Evolutionary conservation across 2,113 vertebrate genomes (phyloP).

Genomic region (Balaeniceps rex): DNA sequence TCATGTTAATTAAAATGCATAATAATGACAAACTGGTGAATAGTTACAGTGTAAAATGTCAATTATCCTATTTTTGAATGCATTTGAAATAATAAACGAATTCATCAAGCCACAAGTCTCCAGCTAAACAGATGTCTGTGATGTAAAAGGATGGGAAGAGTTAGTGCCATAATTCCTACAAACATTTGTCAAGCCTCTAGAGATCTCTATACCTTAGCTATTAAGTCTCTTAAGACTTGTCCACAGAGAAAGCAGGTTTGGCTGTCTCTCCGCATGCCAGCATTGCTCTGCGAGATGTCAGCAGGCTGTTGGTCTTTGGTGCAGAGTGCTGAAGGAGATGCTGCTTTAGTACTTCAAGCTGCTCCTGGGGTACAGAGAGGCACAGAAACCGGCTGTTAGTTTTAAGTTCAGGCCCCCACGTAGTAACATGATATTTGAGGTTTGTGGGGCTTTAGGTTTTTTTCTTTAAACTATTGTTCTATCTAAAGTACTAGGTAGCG

Average conservation of each 20-base stretch:
- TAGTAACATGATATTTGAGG: background rate
- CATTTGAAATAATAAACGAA: background rate
- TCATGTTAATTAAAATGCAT: slow-evolving; percentile 12
- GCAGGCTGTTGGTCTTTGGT: background rate
- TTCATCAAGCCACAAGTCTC: background rate
- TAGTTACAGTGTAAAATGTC: slow-evolving; percentile 4
- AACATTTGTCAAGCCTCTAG: background rate
- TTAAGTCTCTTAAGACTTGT: background rate
- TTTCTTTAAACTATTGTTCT: background rate
- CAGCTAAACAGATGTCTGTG: background rate
- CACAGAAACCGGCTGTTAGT: background rate
- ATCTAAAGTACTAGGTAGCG: background rate
- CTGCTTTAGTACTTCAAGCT: background rate
- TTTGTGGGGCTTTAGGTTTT: background rate
- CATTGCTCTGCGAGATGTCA: background rate
- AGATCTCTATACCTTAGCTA: background rate
- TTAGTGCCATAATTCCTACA: background rate
- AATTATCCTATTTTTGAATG: slow-evolving; percentile 38
- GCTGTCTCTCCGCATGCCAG: background rate
- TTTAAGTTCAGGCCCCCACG: background rate
- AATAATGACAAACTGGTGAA: slow-evolving; percentile 8
- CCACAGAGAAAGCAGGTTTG: background rate
- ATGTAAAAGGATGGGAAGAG: background rate
- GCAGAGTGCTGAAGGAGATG: background rate
- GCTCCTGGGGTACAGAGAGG: background rate